Evolutionary conservation across 2,113 vertebrate species (phyloP), one percentile per base, ranked within the genome.

Genomic region (Phoenicopterus ruber): DNA sequence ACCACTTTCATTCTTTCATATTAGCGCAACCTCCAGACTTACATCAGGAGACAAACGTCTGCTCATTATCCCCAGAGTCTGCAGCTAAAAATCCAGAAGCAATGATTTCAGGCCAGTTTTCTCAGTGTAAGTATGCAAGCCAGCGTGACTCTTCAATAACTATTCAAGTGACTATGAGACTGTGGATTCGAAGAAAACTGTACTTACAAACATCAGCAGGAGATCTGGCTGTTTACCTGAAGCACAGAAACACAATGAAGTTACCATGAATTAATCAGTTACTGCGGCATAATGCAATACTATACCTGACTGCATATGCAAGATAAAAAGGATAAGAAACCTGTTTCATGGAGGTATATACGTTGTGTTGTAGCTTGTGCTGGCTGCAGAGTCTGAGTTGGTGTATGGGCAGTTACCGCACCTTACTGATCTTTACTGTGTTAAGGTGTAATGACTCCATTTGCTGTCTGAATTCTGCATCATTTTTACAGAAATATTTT

Each of bases 71-170:
- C 78, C 18, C 81, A 47, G 61, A 67, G 22, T 5, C 86, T 54
- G 72, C 44, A 44, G 59, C 61, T 67, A 31, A 34, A 46, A 82
- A 31, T 50, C 62, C 88, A 83, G 59, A 72, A 31, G 29, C 55
- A 20, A 3, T 5, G 11, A 21, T 18, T 90, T 79, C 90, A 61
- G 96, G 92, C n/a, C 91, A 11, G 2, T 96, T 98, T 90, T 93
- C 90, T 86, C 97, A 58, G 17, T 95, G 97, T 98, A 89, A 98
- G 97, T 97, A 88, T 78, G 44, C 82, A 63, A 61, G 47, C 50
- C 42, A 81, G n/a, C 10, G 1, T 52, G 40, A 31, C 44, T n/a
- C 44, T 26, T 55, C 46, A 7, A 10, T 28, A 42, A 61, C 34
- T 28, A 29, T 49, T 36, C 58, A 49, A 50, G 47, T 24, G 49